These are phyloP conservation scores for Oryctolagus cuniculus DNA, from an alignment of 2,113 vertebrate species.

Conservation along the genomic window mOryCun1.1 NC_091433.1:71140501-71141000, in stretches of 20 bases:
- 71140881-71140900: slow-evolving; percentile 36
- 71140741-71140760: neutral
- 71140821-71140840: slow-evolving; percentile 3
- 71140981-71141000: slow-evolving; percentile 10
- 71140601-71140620: slow-evolving; percentile 6
- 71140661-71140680: slow-evolving; percentile 4
- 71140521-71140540: neutral
- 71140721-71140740: slow-evolving; percentile 14
- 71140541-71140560: neutral
- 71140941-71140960: slow-evolving; percentile 5
- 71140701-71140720: neutral
- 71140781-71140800: slow-evolving; percentile 47
- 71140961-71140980: slow-evolving; percentile 4
- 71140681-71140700: neutral
- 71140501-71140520: neutral
- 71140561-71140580: neutral
- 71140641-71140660: slow-evolving; percentile 8
- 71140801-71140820: slow-evolving; percentile 67
- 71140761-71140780: neutral
- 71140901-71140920: slow-evolving; percentile 46
- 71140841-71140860: neutral
- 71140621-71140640: neutral
- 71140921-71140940: slow-evolving; percentile 34
- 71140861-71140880: slow-evolving; percentile 54
- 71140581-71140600: neutral